Evolutionary conservation across 2,888 invertebrate genomes (phyloP), one percentile per base, ranked within the genome.

Genomic region (Lampropteryx suffumata): DNA sequence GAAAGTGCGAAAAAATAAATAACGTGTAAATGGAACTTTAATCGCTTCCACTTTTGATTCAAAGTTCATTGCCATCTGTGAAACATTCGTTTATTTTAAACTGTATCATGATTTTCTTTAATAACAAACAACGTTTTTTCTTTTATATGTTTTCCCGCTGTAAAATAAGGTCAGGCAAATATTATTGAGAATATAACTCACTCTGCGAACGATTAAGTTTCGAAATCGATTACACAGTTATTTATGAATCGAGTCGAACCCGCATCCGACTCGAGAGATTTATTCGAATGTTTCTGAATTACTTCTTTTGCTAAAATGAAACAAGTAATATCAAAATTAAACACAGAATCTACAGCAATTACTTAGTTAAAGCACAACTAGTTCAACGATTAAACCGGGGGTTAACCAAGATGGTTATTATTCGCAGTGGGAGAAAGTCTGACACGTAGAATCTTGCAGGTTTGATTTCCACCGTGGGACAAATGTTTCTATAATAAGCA

Each of bases 81-180:
- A 3, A 24, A 4, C 3, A 7, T 2, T 24, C 4, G 7, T 24
- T 24, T 24, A 27, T 13, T 42, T 32, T 11, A 11, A 12, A n/a
- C 40, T 9, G 24, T 24, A 21, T 12, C 3, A 8, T 5, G 9
- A 30, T 35, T 44, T 21, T 21, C 21, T 35, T 32, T 33, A 4
- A 17, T 28, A 40, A 13, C 13, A 40, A 41, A 6, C 30, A 30
- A 12, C 10, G 24, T 37, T 41, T 50, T 46, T 42, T 41, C n/a
- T n/a, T n/a, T n/a, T n/a, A n/a, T n/a, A n/a, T n/a, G n/a, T n/a
- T n/a, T 41, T 46, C 28, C 36, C 41, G 45, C 26, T 17, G 32
- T 39, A 37, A 21, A 47, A 39, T 50, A 33, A 43, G 55, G 55
- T 55, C 50, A 44, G 11, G 28, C 36, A 50, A 55, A 50, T 43